Evolutionary conservation across 2,797 vertebrate species (phyloP), one percentile per base, ranked within the genome.

Genomic region (Myotis myotis): DNA sequence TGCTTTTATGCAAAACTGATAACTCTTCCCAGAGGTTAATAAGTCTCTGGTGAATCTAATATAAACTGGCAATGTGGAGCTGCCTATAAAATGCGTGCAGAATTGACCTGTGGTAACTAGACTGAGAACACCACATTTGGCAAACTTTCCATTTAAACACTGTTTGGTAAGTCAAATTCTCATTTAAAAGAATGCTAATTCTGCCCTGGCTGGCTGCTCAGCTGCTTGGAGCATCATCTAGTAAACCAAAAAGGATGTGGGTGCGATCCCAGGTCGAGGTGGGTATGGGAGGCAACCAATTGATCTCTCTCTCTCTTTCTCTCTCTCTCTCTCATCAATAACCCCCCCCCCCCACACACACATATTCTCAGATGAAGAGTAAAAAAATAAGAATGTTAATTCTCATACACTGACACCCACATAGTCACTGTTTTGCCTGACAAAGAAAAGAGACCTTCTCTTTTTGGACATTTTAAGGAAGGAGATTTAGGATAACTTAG

Each of bases 1-100:
- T 82, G 71, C 36, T 95, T 95, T 91, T 91, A 70, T 95, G 74
- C 49, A 89, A 94, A 96, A 87, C 55, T 68, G 71, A 7, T 23
- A 70, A 62, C 36, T 95, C 60, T 96, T 95, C 68, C 16, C 38
- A 70, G 76, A 95, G 76, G 75, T 96, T 96, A 91, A 85, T 89
- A 94, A 82, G 44, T 95, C 93, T 95, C 93, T 95, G 81, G 62
- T 95, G 96, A 96, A 95, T 95, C 83, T 86, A 93, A 96, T 95
- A 91, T 89, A 87, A 95, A 78, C 30, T 53, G 64, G 84, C 70
- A 93, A 91, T 36, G 74, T 82, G 80, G 66, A 87, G 60, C 20
- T 55, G 53, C 68, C 55, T 81, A 6, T 83, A 91, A 83, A 90
- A 82, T 79, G 30, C 79, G 80, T 88, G 53, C 36, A 74, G 89